Percentiles rank a stretch among this genome's conserved stretches.
phyloP scores from a whole-genome alignment of 2,113 vertebrate species.

The Coturnix japonica region DNA sequence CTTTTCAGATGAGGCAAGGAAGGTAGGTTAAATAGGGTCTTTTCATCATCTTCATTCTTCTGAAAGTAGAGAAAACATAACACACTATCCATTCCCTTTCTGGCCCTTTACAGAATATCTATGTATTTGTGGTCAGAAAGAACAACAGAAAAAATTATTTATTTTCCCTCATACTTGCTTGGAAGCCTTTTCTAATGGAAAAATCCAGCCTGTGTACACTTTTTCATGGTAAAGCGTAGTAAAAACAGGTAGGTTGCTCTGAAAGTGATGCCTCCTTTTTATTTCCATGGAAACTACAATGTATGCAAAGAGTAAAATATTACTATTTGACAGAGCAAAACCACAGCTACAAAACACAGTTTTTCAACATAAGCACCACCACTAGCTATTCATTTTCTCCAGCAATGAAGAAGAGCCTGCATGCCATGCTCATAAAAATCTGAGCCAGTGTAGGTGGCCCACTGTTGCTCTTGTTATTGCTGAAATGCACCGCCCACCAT shows the following conservation, averaged over 20 bases:
- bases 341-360: not conserved
- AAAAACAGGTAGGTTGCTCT: not conserved
- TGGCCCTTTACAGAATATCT: not conserved
- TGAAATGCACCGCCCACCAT: not conserved
- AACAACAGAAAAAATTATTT: not conserved
- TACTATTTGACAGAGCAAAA: not conserved
- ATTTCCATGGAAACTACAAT: not conserved
- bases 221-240: not conserved
- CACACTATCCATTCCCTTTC: not conserved
- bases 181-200: not conserved
- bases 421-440: not conserved
- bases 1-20: not conserved
- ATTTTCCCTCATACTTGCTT: not conserved
- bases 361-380: too few species aligned
- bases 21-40: not conserved
- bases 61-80: not conserved
- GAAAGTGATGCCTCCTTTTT: not conserved
- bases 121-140: not conserved
- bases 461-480: too few species aligned
- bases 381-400: too few species aligned
- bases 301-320: not conserved
- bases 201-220: not conserved
- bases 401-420: not conserved
- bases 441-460: too few species aligned
- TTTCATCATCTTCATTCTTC: not conserved